Conservation (phyloP, 2,113 vertebrate genomes). For the Aptenodytes patagonicus region DNA sequence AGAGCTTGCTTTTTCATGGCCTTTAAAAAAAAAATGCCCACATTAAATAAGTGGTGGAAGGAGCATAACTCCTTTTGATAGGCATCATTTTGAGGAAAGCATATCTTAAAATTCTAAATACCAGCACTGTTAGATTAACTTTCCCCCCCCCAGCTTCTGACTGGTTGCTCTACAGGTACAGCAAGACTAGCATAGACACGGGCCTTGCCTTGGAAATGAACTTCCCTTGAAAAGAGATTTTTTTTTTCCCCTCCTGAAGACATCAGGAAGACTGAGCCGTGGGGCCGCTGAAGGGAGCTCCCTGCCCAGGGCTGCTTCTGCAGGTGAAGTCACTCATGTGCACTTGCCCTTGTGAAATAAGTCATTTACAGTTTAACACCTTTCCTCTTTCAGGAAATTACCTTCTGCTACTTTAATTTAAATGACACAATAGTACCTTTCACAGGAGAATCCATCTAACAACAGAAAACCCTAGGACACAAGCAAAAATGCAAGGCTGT, state of each 20-base stretch:
- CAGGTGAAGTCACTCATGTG: not conserved
- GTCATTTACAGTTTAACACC: not conserved
- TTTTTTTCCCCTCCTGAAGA: not conserved
- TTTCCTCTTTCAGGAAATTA: not conserved
- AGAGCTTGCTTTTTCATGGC: not conserved
- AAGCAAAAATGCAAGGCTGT: accelerated
- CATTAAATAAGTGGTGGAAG: not conserved
- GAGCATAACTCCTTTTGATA: not conserved
- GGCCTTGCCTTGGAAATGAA: not conserved
- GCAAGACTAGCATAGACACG: not conserved
- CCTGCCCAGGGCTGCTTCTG: not conserved
- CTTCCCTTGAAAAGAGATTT: not conserved
- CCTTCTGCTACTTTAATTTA: not conserved
- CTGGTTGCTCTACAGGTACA: not conserved
- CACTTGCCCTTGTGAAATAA: not conserved
- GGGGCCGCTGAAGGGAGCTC: not conserved
- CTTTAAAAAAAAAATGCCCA: not conserved
- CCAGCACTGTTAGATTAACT: not conserved
- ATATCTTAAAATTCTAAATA: not conserved
- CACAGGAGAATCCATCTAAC: not conserved
- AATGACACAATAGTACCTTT: not conserved
- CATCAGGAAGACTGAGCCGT: not conserved
- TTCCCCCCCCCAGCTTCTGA: not conserved
- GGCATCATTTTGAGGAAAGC: not conserved
- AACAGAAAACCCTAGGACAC: not conserved